Percentiles rank a stretch among this genome's conserved stretches.
Evolutionary conservation across 2,888 invertebrate genomes (phyloP).

Genomic region (Eledona agricola): DNA sequence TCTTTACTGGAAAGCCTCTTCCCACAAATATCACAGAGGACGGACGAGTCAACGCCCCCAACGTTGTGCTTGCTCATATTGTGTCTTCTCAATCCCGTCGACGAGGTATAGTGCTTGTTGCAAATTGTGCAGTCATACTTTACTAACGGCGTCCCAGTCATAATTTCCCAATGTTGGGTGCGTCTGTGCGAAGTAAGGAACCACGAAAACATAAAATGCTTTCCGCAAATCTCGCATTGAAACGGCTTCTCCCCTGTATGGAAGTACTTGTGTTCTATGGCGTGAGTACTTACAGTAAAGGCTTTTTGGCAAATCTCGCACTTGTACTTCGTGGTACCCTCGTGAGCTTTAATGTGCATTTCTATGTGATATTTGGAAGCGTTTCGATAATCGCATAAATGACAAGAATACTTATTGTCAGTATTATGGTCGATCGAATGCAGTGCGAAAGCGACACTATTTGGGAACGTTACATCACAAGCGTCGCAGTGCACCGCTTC

Average conservation of each 20-base stretch:
- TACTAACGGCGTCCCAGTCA: constrained; percentile 59
- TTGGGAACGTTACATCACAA: constrained; percentile 55
- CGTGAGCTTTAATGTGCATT: constrained; percentile 62
- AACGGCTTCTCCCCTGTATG: constrained; percentile 67
- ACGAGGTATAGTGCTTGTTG: constrained; percentile 58
- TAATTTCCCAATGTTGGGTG: constrained; percentile 64
- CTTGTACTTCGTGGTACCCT: constrained; percentile 61
- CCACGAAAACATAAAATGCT: constrained; percentile 65
- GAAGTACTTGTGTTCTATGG: constrained; percentile 61
- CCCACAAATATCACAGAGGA: constrained; percentile 68
- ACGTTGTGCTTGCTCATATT: constrained; percentile 62
- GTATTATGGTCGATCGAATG: constrained; percentile 54
- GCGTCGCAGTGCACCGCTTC: constrained; percentile 57
- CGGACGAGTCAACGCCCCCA: constrained; percentile 52
- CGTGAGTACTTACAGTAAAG: constrained; percentile 64
- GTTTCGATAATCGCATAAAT: constrained; percentile 54
- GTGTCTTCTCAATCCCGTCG: constrained; percentile 54
- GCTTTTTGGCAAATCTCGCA: constrained; percentile 64
- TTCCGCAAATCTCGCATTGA: constrained; percentile 65
- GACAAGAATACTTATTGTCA: constrained; percentile 54
- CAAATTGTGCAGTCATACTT: constrained; percentile 59
- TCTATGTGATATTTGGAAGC: constrained; percentile 55
- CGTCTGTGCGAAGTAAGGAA: constrained; percentile 66
- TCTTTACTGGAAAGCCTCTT: constrained; percentile 65
- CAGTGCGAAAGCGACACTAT: constrained; percentile 54